These are phyloP conservation scores for Rhagoletis pomonella DNA, from an alignment of 1,140 invertebrate genomes.

Conservation along the genomic window DNA sequence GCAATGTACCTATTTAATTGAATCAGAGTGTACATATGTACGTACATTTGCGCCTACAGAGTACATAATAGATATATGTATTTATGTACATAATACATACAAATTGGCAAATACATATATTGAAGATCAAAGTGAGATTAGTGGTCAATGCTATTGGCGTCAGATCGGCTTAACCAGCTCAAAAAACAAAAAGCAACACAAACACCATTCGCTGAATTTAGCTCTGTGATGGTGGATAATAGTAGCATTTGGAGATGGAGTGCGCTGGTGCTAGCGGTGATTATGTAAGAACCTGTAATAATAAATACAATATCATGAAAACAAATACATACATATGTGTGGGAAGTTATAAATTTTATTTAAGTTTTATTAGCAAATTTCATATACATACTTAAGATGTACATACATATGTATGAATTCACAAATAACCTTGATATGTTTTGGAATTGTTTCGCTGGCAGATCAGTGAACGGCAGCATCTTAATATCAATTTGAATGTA, in stretches of 20 bases:
- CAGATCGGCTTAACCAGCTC: constrained; percentile 27
- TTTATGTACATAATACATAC: no score
- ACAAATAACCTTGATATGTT: neutral
- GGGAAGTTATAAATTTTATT: neutral
- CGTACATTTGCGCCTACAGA: neutral
- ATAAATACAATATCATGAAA: neutral
- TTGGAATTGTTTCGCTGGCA: neutral
- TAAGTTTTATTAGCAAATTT: constrained; percentile 6
- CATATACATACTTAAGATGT: no score
- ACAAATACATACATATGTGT: no score
- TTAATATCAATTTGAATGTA: neutral
- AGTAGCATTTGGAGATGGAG: neutral
- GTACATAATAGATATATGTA: no score
- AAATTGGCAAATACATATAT: neutral
- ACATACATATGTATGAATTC: no score
- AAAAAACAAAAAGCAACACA: neutral
- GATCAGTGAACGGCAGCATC: neutral
- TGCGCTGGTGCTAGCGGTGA: neutral
- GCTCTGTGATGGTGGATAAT: constrained; percentile 13
- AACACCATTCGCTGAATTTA: neutral
- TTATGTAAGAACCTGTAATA: constrained; percentile 25
- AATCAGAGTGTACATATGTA: neutral
- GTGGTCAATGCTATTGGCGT: constrained; percentile 11
- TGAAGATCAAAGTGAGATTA: neutral
- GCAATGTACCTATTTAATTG: neutral